Base-by-base conservation (phyloP, 2,888 invertebrate genomes). In the Eristalis arbustorum region DNA sequence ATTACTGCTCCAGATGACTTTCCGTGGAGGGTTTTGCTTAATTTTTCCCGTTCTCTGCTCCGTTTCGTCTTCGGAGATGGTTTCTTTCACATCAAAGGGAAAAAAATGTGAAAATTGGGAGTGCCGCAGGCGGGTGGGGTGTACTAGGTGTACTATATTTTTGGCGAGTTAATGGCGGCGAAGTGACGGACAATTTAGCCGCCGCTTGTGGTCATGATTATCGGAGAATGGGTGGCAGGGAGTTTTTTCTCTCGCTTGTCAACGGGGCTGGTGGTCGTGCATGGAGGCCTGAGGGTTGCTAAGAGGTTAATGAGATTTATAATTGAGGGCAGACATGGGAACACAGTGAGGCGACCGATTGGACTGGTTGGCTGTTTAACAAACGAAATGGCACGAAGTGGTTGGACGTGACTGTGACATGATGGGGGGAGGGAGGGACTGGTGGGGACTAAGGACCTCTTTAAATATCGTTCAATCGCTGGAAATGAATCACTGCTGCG, bases 1-100 rank as follows among this genome's bases (percentile, higher is more conserved):
- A 84, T 84, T 84, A 84, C 62, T 62, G 66, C 67, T 80, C 67
- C 66, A 57, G 71, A 80, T 66, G 80, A 40, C 59, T 42, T 67
- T 72, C 5, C 5, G 56, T 56, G 22, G 22, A 13, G 37, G 14
- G 13, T 37, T 71, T 63, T 64, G 59, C 23, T 49, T 31, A 31
- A 31, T 31, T 31, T 49, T 22, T 37, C 37, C 22, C 13, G n/a
- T 22, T 1, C 14, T 18, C 11, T 40, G 31, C 31, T 10, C 31
- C 31, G 4, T 31, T 31, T 31, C 37, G 57, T 64, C 49, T 71
- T 63, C 14, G 63, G 56, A 49, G 22, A 4, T 25, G 31, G 28
- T 67, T 67, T 68, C n/a, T 28, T 49, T 40, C 13, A 73, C 25
- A 66, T 61, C 62, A 69, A 79, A 84, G 79, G n/a, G n/a, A n/a